Conservation (phyloP, 2,888 invertebrate genomes). For the Unio delphinus region DNA sequence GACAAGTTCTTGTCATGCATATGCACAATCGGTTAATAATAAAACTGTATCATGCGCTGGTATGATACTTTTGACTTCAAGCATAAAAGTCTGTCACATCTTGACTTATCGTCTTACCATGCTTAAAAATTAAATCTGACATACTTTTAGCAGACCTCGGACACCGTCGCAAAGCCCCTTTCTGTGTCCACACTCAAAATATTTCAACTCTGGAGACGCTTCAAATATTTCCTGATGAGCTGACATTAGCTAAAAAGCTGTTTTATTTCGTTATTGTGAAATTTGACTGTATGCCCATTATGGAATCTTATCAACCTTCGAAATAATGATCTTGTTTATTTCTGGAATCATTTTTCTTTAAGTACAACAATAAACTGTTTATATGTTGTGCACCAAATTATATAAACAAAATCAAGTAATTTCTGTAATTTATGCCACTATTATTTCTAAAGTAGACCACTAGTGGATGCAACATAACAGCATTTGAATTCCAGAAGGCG, state of each 20-base stretch:
- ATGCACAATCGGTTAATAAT: conserved; percentile 1
- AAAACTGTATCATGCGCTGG: conserved; percentile 6
- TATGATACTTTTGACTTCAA: conserved; percentile 7
- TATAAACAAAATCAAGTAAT: conserved; percentile 29
- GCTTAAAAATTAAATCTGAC: conserved; percentile 20
- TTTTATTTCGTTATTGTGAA: conserved; percentile 33
- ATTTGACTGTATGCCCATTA: conserved; percentile 36
- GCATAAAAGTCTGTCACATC: conserved; percentile 15
- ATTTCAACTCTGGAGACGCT: conserved; percentile 23
- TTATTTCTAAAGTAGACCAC: conserved; percentile 19
- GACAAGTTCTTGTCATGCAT: conserved; percentile 1
- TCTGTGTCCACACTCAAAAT: conserved; percentile 18
- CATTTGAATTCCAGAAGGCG: conserved; percentile 32
- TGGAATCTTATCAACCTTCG: conserved; percentile 9
- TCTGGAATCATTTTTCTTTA: conserved; percentile 12
- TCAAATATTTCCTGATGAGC: conserved; percentile 16
- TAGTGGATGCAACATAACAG: conserved; percentile 32
- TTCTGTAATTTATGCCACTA: conserved; percentile 13
- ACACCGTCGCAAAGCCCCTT: conserved; percentile 31
- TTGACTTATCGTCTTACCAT: conserved; percentile 16
- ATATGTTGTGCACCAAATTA: conserved; percentile 17
- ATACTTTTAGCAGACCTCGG: conserved; percentile 16
- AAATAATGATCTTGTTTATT: conserved; percentile 1
- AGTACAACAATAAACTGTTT: conserved; percentile 14
- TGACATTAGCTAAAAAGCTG: conserved; percentile 14